Evolutionary conservation across 1,140 invertebrate genomes (phyloP).

Genomic region (Trissolcus basalis): DNA sequence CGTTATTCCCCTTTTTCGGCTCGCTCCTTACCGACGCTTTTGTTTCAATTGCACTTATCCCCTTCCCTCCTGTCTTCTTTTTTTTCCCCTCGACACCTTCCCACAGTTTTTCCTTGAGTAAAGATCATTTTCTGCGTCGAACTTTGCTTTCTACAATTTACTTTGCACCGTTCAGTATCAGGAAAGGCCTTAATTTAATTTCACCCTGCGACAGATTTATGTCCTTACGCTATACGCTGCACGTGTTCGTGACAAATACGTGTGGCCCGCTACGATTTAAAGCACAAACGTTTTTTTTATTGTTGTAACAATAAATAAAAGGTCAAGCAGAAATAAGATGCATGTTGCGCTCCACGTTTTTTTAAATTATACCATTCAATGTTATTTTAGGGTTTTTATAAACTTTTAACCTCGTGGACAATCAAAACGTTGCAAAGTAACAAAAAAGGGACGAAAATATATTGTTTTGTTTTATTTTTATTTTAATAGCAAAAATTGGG

Average conservation of each 20-base stretch:
- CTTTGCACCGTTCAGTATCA: slow-evolving; percentile 36
- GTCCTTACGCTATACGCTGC: slow-evolving; percentile 30
- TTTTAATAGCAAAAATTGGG: no score
- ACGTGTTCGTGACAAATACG: slow-evolving; percentile 42
- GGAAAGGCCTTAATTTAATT: slow-evolving; percentile 43
- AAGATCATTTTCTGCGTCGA: slow-evolving; percentile 38
- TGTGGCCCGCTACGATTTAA: slow-evolving; percentile 8
- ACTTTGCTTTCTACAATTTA: slow-evolving; percentile 46
- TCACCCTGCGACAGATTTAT: slow-evolving; percentile 47
- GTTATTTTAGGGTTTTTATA: no score
- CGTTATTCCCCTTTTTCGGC: background rate
- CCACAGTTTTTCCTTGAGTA: slow-evolving; percentile 1
- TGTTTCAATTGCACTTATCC: slow-evolving; percentile 8
- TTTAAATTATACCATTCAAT: no score
- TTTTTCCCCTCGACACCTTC: background rate
- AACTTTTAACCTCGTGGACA: no score
- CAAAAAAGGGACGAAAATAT: no score
- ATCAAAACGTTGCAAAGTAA: no score
- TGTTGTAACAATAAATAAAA: no score
- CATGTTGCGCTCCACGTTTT: no score
- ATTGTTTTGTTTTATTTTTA: no score
- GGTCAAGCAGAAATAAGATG: no score
- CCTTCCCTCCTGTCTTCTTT: background rate
- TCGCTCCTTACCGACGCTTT: background rate
- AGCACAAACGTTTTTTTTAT: no score